Percentiles rank a stretch among this genome's conserved stretches.
Conservation (phyloP, 2,888 invertebrate species). For the Scaptomyza parva region DNA sequence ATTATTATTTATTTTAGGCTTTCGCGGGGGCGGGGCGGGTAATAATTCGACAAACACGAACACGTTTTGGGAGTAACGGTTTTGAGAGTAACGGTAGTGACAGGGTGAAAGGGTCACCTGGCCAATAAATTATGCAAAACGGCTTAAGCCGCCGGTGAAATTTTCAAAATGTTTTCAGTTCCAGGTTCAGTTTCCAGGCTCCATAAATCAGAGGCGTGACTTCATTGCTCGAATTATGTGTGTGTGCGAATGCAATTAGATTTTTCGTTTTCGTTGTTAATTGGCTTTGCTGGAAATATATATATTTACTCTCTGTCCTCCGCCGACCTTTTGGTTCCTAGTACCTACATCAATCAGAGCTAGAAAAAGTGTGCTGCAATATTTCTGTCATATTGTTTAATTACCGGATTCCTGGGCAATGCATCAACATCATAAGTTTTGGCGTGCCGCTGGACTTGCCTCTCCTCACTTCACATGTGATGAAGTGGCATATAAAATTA, state of each 20-base stretch:
- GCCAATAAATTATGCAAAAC: constrained; percentile 76
- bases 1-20: constrained; percentile 74
- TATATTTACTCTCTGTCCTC: neutral
- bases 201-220: constrained; percentile 71
- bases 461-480: constrained; percentile 18
- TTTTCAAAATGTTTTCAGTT: constrained; percentile 41
- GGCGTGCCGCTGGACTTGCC: constrained; percentile 38
- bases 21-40: neutral
- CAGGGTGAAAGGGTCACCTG: constrained; percentile 9
- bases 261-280: constrained; percentile 37
- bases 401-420: constrained; percentile 80
- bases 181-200: neutral
- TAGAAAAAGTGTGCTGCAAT: constrained; percentile 68
- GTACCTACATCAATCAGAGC: constrained; percentile 52
- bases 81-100: neutral
- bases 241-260: constrained; percentile 56
- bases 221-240: constrained; percentile 42
- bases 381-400: constrained; percentile 82
- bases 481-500: neutral
- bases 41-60: neutral
- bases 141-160: constrained; percentile 66
- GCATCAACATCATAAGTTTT: constrained; percentile 72
- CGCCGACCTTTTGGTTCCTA: neutral
- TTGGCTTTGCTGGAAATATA: constrained; percentile 21
- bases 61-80: neutral